Conservation (phyloP, 2,888 invertebrate genomes). For the Heteromyza rotundicornis region DNA sequence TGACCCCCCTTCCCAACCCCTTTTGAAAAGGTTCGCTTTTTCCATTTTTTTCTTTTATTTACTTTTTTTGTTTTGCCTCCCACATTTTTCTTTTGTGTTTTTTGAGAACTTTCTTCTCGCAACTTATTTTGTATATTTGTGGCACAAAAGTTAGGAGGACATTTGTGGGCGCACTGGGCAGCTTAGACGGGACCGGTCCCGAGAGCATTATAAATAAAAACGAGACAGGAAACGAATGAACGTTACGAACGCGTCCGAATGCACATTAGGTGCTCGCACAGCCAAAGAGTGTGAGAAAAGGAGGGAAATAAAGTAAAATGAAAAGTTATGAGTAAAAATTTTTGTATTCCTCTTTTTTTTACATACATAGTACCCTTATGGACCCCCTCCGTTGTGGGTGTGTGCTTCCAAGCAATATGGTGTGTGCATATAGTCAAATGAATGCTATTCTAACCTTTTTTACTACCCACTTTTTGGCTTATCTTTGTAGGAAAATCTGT, state of each 20-base stretch:
- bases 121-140: not conserved
- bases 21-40: too few species aligned
- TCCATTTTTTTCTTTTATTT: too few species aligned
- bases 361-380: not conserved
- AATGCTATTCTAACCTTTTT: slow-evolving; percentile 25
- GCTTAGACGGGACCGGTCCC: slow-evolving; percentile 39
- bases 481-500: slow-evolving; percentile 4
- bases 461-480: slow-evolving; percentile 9
- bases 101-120: not conserved
- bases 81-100: slow-evolving; percentile 2
- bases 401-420: slow-evolving; percentile 5
- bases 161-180: slow-evolving; percentile 12
- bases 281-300: not conserved
- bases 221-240: slow-evolving; percentile 46
- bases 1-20: not conserved
- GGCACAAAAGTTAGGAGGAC: slow-evolving; percentile 4
- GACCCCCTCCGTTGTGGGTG: slow-evolving; percentile 8
- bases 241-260: slow-evolving; percentile 11
- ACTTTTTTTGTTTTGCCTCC: too few species aligned
- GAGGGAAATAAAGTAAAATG: slow-evolving; percentile 25
- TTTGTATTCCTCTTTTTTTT: slow-evolving; percentile 1
- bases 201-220: slow-evolving; percentile 49
- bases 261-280: slow-evolving; percentile 10
- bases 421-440: slow-evolving; percentile 47
- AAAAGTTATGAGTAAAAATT: slow-evolving; percentile 29